phyloP scores from a whole-genome alignment of 2,113 vertebrate species.

The Trachemys scripta region DNA sequence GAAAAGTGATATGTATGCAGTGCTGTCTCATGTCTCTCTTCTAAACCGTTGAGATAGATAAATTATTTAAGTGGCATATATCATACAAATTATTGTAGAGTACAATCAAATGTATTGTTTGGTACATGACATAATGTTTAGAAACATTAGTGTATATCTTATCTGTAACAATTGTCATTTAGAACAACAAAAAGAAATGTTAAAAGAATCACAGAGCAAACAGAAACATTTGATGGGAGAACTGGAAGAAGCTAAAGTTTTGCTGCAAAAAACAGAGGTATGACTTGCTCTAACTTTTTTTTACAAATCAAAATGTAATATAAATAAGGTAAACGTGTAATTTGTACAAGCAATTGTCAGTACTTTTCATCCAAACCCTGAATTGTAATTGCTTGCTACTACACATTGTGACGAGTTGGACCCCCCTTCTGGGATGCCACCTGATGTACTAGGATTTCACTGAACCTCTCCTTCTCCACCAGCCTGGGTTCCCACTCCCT shows the following conservation, averaged over 20 bases:
- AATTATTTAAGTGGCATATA: background rate
- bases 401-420: background rate
- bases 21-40: background rate
- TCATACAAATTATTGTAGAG: background rate
- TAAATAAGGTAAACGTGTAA: background rate
- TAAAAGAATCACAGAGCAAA: conserved; percentile 80
- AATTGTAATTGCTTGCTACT: background rate
- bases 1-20: background rate
- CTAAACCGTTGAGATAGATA: background rate
- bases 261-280: conserved; percentile 85
- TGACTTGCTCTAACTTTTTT: conserved; percentile 6
- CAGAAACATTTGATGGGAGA: conserved; percentile 81
- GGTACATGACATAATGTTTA: background rate
- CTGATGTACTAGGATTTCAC: too few species aligned
- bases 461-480: too few species aligned
- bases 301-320: conserved; percentile 9
- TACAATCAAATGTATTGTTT: background rate
- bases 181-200: conserved; percentile 82
- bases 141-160: background rate
- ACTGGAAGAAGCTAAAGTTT: conserved; percentile 79
- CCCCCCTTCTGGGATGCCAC: too few species aligned
- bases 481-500: too few species aligned
- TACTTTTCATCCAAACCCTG: background rate
- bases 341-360: conserved; percentile 15
- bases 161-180: conserved; percentile 62